These are phyloP conservation scores for Nothura maculosa DNA, from an alignment of 2,797 vertebrate species.

Conservation along the genomic window DNA sequence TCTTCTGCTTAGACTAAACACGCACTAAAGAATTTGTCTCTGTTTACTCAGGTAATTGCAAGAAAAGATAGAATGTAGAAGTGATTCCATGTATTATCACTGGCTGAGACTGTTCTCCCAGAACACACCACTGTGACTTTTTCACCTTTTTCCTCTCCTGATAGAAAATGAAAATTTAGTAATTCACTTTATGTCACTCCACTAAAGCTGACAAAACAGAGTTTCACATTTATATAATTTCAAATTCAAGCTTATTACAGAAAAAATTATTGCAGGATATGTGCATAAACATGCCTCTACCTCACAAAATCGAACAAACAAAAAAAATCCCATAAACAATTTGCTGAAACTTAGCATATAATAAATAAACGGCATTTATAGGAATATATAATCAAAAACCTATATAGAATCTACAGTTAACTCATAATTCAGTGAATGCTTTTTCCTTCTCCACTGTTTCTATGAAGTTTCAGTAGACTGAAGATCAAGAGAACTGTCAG, in stretches of 20 bases:
- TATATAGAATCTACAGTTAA: not conserved
- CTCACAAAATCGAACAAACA: not conserved
- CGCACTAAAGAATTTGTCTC: not conserved
- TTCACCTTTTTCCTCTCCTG: not conserved
- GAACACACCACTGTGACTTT: not conserved
- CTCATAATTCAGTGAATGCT: not conserved
- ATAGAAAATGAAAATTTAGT: not conserved
- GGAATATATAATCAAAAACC: slow-evolving; percentile 10
- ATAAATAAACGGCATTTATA: slow-evolving; percentile 38
- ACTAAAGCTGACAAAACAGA: not conserved
- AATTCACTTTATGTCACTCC: not conserved
- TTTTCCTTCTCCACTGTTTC: not conserved
- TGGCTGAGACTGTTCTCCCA: not conserved
- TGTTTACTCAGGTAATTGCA: not conserved
- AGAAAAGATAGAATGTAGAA: not conserved
- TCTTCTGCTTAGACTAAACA: not conserved
- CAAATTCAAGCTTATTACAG: not conserved
- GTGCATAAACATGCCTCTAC: not conserved
- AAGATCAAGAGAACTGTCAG: slow-evolving; percentile 29
- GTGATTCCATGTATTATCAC: not conserved
- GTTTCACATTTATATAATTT: not conserved
- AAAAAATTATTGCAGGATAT: not conserved
- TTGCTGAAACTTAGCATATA: not conserved
- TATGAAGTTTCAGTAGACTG: not conserved
- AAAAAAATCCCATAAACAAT: not conserved